phyloP scores from a whole-genome alignment of 2,888 invertebrate species.

The Drosophila peninsularis region DNA sequence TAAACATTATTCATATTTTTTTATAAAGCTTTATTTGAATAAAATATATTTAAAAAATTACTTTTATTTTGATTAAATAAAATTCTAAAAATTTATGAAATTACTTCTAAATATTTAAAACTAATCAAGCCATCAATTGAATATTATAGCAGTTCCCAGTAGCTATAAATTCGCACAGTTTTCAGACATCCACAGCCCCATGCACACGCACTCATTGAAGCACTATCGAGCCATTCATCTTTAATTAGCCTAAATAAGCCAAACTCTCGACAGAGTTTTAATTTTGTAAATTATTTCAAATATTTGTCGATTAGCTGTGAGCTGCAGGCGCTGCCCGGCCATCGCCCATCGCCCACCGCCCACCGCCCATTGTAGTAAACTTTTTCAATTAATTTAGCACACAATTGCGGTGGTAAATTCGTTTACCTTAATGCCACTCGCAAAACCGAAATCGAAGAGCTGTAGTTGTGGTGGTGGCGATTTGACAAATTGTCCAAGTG shows the following conservation, averaged over 20 bases:
- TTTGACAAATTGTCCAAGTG: constrained; percentile 75
- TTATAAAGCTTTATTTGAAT: too few relatives aligned
- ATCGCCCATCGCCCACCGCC: constrained; percentile 20
- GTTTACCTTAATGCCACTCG: constrained; percentile 53
- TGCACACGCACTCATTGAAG: not conserved
- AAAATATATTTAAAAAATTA: too few relatives aligned
- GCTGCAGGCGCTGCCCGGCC: not conserved
- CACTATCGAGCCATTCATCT: constrained; percentile 19
- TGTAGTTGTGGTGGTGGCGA: constrained; percentile 74
- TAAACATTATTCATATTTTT: too few relatives aligned
- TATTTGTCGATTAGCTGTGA: constrained; percentile 67
- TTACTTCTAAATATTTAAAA: too few relatives aligned
- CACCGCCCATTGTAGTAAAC: constrained; percentile 51
- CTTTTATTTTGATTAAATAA: too few relatives aligned
- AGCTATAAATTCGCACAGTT: not conserved
- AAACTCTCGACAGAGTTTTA: constrained; percentile 39
- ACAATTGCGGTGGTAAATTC: constrained; percentile 61
- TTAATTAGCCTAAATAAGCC: constrained; percentile 51
- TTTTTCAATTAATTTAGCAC: constrained; percentile 76
- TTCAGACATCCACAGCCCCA: not conserved
- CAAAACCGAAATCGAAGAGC: constrained; percentile 37
- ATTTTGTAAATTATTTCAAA: constrained; percentile 71
- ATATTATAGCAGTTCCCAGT: not conserved
- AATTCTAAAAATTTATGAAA: too few relatives aligned
- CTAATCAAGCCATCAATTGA: not conserved